Evolutionary conservation across 2,113 vertebrate genomes (phyloP).

Genomic region (Murina feae): DNA sequence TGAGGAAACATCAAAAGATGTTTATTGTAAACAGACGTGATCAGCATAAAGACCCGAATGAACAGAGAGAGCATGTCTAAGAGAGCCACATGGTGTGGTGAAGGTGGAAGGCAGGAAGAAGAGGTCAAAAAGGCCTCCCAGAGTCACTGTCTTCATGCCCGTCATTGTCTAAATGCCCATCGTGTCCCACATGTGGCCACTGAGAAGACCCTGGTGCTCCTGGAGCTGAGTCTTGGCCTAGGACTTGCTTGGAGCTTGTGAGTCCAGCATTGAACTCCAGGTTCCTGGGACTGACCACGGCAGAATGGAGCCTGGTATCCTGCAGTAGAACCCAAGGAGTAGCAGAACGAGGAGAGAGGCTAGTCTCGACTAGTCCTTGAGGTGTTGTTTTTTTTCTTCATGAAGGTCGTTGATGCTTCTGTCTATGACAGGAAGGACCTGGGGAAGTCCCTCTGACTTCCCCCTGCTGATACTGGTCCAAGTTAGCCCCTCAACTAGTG

Average conservation of each 20-base stretch:
- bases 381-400: background rate
- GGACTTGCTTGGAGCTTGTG: background rate
- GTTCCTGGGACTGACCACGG: background rate
- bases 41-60: background rate
- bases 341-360: background rate
- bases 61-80: background rate
- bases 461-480: background rate
- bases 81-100: accelerated
- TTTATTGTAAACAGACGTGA: background rate
- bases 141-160: background rate
- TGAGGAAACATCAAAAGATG: background rate
- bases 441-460: conserved; percentile 40
- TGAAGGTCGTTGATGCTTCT: background rate
- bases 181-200: background rate
- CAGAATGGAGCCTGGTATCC: background rate
- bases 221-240: background rate
- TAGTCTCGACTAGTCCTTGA: background rate
- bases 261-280: background rate
- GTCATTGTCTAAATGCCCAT: background rate
- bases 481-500: background rate
- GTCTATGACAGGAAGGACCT: conserved; percentile 49
- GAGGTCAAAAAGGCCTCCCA: background rate
- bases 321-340: background rate
- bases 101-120: background rate
- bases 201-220: background rate